Evolutionary conservation across 2,888 invertebrate genomes (phyloP).

Genomic region (Sclerodermus sp.): DNA sequence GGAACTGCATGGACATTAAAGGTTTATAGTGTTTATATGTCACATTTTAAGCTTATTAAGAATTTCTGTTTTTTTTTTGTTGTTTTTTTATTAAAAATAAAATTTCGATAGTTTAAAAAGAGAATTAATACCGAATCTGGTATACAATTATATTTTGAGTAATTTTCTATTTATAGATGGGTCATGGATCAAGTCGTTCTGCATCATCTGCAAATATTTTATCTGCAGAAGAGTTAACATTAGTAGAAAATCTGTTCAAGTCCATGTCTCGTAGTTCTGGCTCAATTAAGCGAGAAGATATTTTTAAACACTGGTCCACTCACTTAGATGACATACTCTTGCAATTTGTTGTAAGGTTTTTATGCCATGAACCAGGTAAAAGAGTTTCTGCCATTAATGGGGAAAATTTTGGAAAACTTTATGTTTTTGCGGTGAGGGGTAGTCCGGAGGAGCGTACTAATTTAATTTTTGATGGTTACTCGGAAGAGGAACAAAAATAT

Average conservation of each 20-base stretch:
- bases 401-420: conserved; percentile 51
- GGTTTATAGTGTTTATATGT: conserved; percentile 9
- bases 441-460: conserved; percentile 48
- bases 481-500: conserved; percentile 48
- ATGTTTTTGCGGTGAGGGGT: conserved; percentile 51
- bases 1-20: conserved; percentile 11
- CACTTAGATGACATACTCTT: conserved; percentile 50
- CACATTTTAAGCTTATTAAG: no score
- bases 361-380: conserved; percentile 53
- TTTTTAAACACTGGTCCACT: conserved; percentile 54
- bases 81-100: neutral
- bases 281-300: conserved; percentile 55
- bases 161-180: conserved; percentile 43
- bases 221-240: conserved; percentile 48
- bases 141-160: neutral
- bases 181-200: conserved; percentile 52
- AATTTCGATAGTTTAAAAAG: neutral
- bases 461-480: conserved; percentile 46
- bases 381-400: conserved; percentile 49
- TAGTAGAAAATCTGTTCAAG: conserved; percentile 54
- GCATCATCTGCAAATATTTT: conserved; percentile 50
- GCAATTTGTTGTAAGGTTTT: conserved; percentile 50
- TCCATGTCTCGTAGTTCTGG: conserved; percentile 56
- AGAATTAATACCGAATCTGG: no score
- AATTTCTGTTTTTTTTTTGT: neutral